Percentiles rank a stretch among this genome's conserved stretches.
These are phyloP conservation scores for Mesoligia furuncula DNA, from an alignment of 2,888 invertebrate species.

Conservation along the genomic window DNA sequence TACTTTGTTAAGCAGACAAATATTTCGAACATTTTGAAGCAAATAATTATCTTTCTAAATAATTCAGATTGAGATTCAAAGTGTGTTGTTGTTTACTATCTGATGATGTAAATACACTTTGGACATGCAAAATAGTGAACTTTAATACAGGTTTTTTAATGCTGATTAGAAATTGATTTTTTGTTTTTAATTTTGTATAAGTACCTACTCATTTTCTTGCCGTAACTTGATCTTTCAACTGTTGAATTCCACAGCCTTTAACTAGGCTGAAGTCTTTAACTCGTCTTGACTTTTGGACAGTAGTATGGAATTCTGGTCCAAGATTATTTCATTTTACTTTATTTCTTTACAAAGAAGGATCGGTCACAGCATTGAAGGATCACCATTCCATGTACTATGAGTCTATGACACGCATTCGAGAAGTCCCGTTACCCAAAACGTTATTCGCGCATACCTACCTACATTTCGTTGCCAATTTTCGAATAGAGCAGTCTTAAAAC, in stretches of 20 bases:
- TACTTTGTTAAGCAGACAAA: too few relatives aligned
- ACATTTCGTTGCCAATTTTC: slow-evolving; percentile 5
- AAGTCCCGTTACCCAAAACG: not conserved
- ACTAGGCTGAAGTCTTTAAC: too few relatives aligned
- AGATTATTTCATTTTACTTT: not conserved
- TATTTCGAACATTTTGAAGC: too few relatives aligned
- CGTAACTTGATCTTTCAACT: not conserved
- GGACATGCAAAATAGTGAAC: slow-evolving; percentile 6
- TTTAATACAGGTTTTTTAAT: slow-evolving; percentile 7
- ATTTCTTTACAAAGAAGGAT: too few relatives aligned
- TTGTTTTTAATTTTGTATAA: not conserved
- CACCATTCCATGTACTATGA: not conserved
- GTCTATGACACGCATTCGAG: too few relatives aligned
- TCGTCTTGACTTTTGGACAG: not conserved
- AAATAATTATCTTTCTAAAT: too few relatives aligned
- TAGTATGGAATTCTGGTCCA: not conserved
- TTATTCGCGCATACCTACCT: not conserved
- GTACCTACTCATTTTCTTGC: not conserved
- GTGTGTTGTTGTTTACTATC: not conserved
- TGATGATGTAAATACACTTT: slow-evolving; percentile 16
- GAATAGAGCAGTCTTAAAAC: slow-evolving; percentile 5
- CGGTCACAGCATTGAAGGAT: too few relatives aligned
- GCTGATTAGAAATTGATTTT: not conserved
- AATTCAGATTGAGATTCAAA: too few relatives aligned
- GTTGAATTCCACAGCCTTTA: not conserved